Base-by-base conservation (phyloP, 2,797 vertebrate genomes). In the Aulostomus chinensis region DNA sequence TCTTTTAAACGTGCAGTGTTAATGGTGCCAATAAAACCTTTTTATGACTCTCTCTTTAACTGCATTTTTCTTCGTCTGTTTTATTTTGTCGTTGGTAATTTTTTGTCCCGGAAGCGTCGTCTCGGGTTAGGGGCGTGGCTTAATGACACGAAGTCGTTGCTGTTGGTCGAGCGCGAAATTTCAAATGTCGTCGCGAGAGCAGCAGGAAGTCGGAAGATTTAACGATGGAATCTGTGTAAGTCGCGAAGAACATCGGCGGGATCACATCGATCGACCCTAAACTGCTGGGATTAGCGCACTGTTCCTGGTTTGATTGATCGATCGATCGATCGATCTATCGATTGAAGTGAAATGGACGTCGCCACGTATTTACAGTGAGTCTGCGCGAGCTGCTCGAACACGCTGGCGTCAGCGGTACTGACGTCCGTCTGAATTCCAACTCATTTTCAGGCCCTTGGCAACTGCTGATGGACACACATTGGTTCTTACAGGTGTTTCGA, bases 141-240 rank as follows among this genome's bases (percentile, higher is more conserved):
- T 35, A 0, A 2, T 9, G 8, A 11, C 1, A 0, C 3, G 13
- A 22, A 32, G 1, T 2, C 43, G 20, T 34, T 36, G 18, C 51
- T 21, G 81, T 86, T 80, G 80, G 84, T 34, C 56, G 35, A 78
- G 81, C 73, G 77, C 73, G 69, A 76, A 62, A 38, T 73, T 87
- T 83, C 1, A 85, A 88, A 63, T 0, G 0, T 16, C 1, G 2
- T 0, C 2, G 18, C 9, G 2, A 7, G 3, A 26, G 20, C 5
- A 7, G 16, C n/a, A 2, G 2, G 4, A 0, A 9, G 9, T 28
- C 2, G 9, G 9, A 5, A 13, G 11, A n/a, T 14, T 0, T 1
- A 29, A n/a, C 8, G 26, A 38, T 35, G 10, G 2, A 11, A 22
- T 3, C 2, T 2, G 25, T 15, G 28, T 11, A 17, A 4, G n/a